phyloP scores from a whole-genome alignment of 2,797 vertebrate genomes.

The Graptemys geographica region DNA sequence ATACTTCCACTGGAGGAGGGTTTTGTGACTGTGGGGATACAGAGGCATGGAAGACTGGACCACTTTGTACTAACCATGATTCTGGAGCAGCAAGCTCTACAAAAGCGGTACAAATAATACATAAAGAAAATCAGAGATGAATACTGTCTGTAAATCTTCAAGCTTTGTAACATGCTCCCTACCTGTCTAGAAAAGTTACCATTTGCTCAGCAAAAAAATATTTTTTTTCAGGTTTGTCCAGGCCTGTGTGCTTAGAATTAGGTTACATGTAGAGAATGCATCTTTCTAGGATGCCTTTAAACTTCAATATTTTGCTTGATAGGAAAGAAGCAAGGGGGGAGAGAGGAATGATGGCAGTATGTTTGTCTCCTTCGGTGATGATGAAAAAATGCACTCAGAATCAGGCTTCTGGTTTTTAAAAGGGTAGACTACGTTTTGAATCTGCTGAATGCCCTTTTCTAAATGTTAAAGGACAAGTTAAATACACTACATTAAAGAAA shows the following conservation, averaged over 20 bases:
- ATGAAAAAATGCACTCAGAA: background rate
- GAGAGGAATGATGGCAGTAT: background rate
- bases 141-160: background rate
- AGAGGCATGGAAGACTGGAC: constrained; percentile 98
- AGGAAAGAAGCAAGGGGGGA: background rate
- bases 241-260: background rate
- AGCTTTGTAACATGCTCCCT: background rate
- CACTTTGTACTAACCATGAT: constrained; percentile 93
- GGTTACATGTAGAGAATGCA: background rate
- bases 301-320: background rate
- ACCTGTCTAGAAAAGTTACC: background rate
- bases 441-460: background rate
- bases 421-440: background rate
- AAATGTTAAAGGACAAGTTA: background rate
- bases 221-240: background rate
- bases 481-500: background rate
- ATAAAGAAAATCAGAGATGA: background rate
- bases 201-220: background rate
- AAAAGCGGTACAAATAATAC: constrained; percentile 86
- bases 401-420: background rate
- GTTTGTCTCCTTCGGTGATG: background rate
- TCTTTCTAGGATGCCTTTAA: background rate
- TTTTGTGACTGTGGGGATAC: constrained; percentile 98
- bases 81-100: constrained; percentile 84
- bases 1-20: constrained; percentile 95